Evolutionary conservation across 2,113 vertebrate species (phyloP).

Genomic region (Entomyzon cyanotis): DNA sequence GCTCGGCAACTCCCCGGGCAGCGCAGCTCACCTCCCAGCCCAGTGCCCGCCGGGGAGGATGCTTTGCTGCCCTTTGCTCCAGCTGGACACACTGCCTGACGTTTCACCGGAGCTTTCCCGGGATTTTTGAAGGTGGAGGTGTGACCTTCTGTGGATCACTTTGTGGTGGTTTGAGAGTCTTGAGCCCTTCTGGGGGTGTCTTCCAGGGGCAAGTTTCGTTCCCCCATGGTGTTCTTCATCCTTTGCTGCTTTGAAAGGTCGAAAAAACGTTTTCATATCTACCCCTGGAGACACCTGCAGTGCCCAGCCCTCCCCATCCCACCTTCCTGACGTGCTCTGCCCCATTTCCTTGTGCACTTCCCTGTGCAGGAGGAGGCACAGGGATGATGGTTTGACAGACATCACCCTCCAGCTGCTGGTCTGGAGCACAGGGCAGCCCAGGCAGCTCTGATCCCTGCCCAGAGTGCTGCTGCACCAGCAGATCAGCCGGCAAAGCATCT

Average conservation of each 20-base stretch:
- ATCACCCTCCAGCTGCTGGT: not conserved
- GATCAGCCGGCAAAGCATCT: not conserved
- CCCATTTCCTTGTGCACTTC: not conserved
- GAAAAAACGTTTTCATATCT: not conserved
- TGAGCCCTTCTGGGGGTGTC: not conserved
- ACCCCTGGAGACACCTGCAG: not conserved
- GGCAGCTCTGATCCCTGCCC: rapidly evolving
- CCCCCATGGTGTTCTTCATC: not conserved
- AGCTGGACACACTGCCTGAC: rapidly evolving
- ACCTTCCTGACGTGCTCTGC: not conserved
- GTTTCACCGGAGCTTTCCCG: too few species aligned
- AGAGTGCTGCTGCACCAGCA: not conserved
- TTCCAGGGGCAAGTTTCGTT: not conserved
- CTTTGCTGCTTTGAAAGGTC: not conserved
- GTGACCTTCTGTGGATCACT: not conserved
- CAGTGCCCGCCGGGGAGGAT: too few species aligned
- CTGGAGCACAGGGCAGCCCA: not conserved
- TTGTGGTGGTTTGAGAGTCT: not conserved
- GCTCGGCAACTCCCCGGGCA: not conserved
- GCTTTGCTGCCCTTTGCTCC: not conserved
- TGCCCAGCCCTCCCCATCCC: not conserved
- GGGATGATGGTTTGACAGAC: not conserved
- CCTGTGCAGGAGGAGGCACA: not conserved
- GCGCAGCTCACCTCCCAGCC: rapidly evolving
- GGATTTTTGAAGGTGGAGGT: not conserved